Evolutionary conservation across 2,797 vertebrate genomes (phyloP).

Genomic region (Carapus acus): DNA sequence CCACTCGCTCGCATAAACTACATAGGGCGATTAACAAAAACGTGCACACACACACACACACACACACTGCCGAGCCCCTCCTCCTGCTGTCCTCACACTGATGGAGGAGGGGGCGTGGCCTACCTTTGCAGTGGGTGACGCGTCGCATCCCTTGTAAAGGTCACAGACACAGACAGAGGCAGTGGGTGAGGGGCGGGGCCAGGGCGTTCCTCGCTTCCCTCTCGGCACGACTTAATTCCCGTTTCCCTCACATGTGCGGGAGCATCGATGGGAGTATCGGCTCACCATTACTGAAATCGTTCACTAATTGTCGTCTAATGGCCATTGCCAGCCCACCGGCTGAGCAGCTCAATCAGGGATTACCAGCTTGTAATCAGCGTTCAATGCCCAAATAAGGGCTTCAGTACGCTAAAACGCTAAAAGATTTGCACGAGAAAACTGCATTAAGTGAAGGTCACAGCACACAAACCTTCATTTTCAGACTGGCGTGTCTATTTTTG

Average conservation of each 20-base stretch:
- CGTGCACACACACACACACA: constrained; percentile 32
- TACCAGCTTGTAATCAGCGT: constrained; percentile 28
- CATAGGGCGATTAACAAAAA: constrained; percentile 33
- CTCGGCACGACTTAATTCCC: constrained; percentile 41
- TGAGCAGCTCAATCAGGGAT: constrained; percentile 2
- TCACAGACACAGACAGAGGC: constrained; percentile 96
- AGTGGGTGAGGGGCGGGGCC: constrained; percentile 75
- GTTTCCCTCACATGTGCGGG: constrained; percentile 26
- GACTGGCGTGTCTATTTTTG: too few species aligned
- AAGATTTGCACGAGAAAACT: too few species aligned
- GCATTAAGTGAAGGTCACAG: too few species aligned
- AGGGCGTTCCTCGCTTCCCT: constrained; percentile 47
- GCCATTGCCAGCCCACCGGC: constrained; percentile 25
- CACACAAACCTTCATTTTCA: too few species aligned
- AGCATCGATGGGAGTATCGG: constrained; percentile 7
- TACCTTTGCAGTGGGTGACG: constrained; percentile 99
- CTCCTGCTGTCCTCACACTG: constrained; percentile 45
- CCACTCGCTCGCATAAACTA: constrained; percentile 25
- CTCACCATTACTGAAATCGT: constrained; percentile 15
- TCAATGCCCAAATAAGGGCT: constrained; percentile 22
- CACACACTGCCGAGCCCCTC: constrained; percentile 42
- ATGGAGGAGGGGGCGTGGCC: constrained; percentile 49
- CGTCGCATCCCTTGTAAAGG: constrained; percentile 94
- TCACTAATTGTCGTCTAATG: constrained; percentile 12
- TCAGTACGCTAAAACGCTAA: too few species aligned